phyloP scores from a whole-genome alignment of 1,140 invertebrate genomes.

The Psix sp. region DNA sequence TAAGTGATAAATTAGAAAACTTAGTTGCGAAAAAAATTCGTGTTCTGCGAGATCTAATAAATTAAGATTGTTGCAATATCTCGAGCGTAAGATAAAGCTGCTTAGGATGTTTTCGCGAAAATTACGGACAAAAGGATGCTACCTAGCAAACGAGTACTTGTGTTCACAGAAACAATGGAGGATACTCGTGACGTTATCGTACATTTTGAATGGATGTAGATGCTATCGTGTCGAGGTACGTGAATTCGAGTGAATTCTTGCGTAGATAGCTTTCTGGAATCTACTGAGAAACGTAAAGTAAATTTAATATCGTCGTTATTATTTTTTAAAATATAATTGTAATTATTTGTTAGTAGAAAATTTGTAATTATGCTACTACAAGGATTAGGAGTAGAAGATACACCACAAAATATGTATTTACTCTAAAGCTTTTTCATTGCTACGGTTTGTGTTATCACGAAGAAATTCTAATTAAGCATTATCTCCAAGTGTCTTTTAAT shows the following conservation, averaged over 20 bases:
- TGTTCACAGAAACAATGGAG: constrained; percentile 46
- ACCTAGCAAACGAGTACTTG: constrained; percentile 39
- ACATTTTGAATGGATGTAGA: constrained; percentile 60
- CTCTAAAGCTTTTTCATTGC: no score
- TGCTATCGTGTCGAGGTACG: constrained; percentile 50
- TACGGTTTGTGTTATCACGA: no score
- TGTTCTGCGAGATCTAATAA: constrained; percentile 36
- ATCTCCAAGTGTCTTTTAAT: no score
- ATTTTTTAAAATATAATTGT: constrained; percentile 12
- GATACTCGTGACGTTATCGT: constrained; percentile 58
- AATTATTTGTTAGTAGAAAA: no score
- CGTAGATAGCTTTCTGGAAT: constrained; percentile 30
- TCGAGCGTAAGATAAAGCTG: constrained; percentile 49
- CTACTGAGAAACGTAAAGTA: constrained; percentile 21
- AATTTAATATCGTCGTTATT: constrained; percentile 40
- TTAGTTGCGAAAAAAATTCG: constrained; percentile 23
- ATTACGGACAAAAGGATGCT: constrained; percentile 57
- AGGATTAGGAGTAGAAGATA: no score
- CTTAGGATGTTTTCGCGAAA: constrained; percentile 56
- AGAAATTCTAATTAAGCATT: no score
- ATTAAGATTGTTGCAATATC: constrained; percentile 24
- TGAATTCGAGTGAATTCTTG: constrained; percentile 58
- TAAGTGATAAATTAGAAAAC: constrained; percentile 1
- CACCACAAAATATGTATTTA: no score
- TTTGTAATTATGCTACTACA: no score